These are phyloP conservation scores for Dufourea novaeangliae DNA, from an alignment of 1,140 invertebrate species.

Conservation along the genomic window DNA sequence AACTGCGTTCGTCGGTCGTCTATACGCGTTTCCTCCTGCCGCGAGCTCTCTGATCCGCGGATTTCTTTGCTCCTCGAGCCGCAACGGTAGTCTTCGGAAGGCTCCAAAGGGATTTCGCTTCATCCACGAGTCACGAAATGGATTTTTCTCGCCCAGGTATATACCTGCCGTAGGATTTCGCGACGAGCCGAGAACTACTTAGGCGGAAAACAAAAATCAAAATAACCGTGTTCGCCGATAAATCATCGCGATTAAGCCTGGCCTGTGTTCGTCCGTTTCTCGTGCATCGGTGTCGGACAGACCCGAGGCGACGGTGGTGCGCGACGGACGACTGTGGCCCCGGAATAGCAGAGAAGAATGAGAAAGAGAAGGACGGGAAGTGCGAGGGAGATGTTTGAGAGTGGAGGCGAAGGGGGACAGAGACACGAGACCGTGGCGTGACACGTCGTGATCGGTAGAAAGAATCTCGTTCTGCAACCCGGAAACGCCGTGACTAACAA, in stretches of 20 bases:
- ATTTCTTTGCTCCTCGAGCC: neutral
- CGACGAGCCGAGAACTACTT: neutral
- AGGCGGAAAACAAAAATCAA: neutral
- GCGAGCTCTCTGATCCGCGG: neutral
- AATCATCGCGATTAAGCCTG: constrained; percentile 6
- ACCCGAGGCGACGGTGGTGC: constrained; percentile 35
- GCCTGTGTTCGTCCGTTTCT: constrained; percentile 3
- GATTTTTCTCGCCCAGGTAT: too few species aligned
- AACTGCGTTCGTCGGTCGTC: neutral
- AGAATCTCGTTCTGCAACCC: constrained; percentile 68
- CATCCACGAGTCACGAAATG: too few species aligned
- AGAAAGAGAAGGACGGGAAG: neutral
- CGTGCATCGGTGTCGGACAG: neutral
- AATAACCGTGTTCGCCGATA: neutral
- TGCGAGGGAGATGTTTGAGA: neutral
- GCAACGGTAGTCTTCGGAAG: too few species aligned
- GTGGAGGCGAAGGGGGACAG: constrained; percentile 8
- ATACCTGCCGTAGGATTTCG: neutral
- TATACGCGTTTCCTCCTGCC: too few species aligned
- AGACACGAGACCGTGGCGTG: constrained; percentile 57
- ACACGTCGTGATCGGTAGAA: constrained; percentile 66
- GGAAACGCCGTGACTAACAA: constrained; percentile 72
- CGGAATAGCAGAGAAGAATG: constrained; percentile 15
- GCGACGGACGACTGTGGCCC: constrained; percentile 33
- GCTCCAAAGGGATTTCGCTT: too few species aligned